phyloP scores from a whole-genome alignment of 2,888 invertebrate species.

The Melitaea athalia region DNA sequence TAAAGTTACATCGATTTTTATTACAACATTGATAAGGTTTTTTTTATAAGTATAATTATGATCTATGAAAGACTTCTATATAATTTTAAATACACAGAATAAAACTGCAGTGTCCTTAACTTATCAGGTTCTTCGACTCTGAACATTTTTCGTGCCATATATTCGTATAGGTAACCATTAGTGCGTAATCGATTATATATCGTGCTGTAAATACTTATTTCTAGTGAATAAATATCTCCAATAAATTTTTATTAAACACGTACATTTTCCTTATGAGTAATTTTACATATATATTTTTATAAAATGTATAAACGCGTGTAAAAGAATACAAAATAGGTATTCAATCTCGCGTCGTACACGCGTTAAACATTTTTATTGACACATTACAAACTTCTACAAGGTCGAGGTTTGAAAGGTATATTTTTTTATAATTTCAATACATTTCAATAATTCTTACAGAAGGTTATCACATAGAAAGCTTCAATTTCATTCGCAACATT shows the following conservation, averaged over 20 bases:
- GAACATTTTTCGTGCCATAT: slow-evolving; percentile 44
- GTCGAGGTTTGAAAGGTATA: slow-evolving; percentile 21
- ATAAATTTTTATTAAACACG: slow-evolving; percentile 32
- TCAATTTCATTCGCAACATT: slow-evolving; percentile 41
- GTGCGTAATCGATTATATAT: slow-evolving; percentile 39
- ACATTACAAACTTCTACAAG: slow-evolving; percentile 22
- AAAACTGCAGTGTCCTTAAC: slow-evolving; percentile 52
- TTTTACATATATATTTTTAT: slow-evolving; percentile 32
- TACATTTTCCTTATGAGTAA: slow-evolving; percentile 22
- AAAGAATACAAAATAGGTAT: slow-evolving; percentile 61
- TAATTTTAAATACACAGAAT: slow-evolving; percentile 29
- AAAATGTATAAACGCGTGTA: slow-evolving; percentile 64
- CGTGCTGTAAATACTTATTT: slow-evolving; percentile 30
- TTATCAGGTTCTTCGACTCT: slow-evolving; percentile 74
- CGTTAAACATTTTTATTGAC: slow-evolving; percentile 52
- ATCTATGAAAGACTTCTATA: slow-evolving; percentile 29
- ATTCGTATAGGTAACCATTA: slow-evolving; percentile 35
- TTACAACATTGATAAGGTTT: slow-evolving; percentile 36
- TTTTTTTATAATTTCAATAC: slow-evolving; percentile 24
- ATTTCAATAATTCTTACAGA: slow-evolving; percentile 27
- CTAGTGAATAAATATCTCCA: slow-evolving; percentile 36
- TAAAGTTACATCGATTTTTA: slow-evolving; percentile 18
- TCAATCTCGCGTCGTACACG: slow-evolving; percentile 74
- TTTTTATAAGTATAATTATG: slow-evolving; percentile 31
- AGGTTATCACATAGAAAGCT: slow-evolving; percentile 50